Percentiles rank a stretch among this genome's conserved stretches.
phyloP scores from a whole-genome alignment of 2,113 vertebrate genomes.

The Hyperoodon ampullatus region DNA sequence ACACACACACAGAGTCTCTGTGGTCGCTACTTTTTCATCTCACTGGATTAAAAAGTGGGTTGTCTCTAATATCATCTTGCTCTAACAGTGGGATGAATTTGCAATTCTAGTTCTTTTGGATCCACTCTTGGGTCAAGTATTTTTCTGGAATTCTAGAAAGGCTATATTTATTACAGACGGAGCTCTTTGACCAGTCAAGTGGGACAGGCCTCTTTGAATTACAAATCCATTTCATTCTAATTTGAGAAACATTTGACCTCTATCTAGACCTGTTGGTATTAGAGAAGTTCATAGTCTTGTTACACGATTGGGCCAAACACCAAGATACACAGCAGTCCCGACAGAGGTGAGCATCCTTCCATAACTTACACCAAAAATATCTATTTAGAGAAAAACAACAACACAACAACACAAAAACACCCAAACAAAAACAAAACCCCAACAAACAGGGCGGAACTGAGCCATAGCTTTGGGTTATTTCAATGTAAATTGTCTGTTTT shows the following conservation, averaged over 20 bases:
- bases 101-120: constrained; percentile 2
- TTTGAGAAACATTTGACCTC: neutral
- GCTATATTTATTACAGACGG: neutral
- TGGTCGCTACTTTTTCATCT: neutral
- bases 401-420: neutral
- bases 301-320: neutral
- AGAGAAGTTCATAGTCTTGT: neutral
- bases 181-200: neutral
- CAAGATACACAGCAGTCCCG: neutral
- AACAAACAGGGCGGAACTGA: neutral
- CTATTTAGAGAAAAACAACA: neutral
- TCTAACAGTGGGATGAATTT: neutral
- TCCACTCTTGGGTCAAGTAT: neutral
- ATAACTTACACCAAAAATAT: neutral
- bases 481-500: neutral
- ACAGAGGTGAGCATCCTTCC: neutral
- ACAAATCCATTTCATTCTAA: neutral
- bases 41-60: neutral
- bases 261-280: neutral
- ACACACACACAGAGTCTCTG: neutral
- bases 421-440: neutral
- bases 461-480: neutral
- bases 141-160: neutral
- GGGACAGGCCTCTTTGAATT: neutral
- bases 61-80: neutral